phyloP scores from a whole-genome alignment of 2,888 invertebrate genomes.

The Frankliniella intonsa region DNA sequence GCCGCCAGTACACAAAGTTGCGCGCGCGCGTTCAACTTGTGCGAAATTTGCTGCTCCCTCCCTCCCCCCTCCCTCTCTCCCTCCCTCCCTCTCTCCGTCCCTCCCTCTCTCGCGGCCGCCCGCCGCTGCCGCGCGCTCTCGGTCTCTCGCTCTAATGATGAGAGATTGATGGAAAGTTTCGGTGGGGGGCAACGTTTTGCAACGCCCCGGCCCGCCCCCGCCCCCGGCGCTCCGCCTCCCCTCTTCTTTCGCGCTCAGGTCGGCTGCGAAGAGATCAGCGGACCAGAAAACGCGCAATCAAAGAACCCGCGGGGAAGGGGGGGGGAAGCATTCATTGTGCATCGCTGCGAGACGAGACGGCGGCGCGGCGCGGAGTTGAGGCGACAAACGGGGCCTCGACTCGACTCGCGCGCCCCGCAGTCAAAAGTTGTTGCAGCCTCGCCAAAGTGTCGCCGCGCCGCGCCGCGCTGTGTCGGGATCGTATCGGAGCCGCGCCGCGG shows the following conservation, averaged over 20 bases:
- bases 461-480: too few species aligned
- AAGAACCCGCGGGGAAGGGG: background rate
- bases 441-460: too few species aligned
- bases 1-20: background rate
- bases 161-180: conserved; percentile 23
- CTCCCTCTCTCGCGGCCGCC: background rate
- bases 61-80: background rate
- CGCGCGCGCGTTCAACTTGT: background rate
- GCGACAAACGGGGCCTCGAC: too few species aligned
- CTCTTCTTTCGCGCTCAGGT: background rate
- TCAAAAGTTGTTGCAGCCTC: too few species aligned
- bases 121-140: background rate
- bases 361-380: too few species aligned
- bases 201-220: background rate
- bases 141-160: conserved; percentile 1
- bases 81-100: background rate
- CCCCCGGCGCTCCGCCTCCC: background rate
- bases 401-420: too few species aligned
- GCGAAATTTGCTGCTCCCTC: conserved; percentile 1
- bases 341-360: too few species aligned
- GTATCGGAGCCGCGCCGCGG: too few species aligned
- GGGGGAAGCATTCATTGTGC: background rate
- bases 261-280: background rate
- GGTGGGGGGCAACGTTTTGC: background rate
- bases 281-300: background rate